These are phyloP conservation scores for Girardia tigrina DNA, from an alignment of 2,888 invertebrate genomes.

Conservation along the genomic window DNA sequence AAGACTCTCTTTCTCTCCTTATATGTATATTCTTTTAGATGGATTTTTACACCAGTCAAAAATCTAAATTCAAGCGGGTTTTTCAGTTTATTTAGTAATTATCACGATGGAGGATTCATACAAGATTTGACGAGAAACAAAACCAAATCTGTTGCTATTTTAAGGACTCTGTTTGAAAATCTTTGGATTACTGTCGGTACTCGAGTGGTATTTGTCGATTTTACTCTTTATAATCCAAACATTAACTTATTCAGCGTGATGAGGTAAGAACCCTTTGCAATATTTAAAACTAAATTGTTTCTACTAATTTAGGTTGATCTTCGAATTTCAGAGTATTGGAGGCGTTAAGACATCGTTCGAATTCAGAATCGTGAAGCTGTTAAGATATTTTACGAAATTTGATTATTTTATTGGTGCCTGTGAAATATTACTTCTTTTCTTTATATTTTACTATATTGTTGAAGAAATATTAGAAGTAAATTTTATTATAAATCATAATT, in stretches of 20 bases:
- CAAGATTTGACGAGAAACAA: neutral
- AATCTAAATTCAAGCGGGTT: neutral
- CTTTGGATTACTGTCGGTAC: neutral
- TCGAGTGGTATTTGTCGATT: slow-evolving; percentile 4
- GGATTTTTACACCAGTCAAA: neutral
- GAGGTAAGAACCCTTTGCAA: too few relatives aligned
- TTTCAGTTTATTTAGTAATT: neutral
- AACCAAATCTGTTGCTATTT: neutral
- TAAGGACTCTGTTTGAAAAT: neutral
- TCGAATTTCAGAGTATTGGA: slow-evolving; percentile 63
- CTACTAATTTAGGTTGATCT: slow-evolving; percentile 55
- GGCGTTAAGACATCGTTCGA: slow-evolving; percentile 57
- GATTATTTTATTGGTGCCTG: slow-evolving; percentile 55
- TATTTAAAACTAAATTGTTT: too few relatives aligned
- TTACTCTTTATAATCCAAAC: neutral
- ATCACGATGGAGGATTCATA: neutral
- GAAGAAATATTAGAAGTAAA: slow-evolving; percentile 53
- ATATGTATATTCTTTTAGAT: too few relatives aligned
- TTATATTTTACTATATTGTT: slow-evolving; percentile 56
- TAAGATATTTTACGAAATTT: slow-evolving; percentile 53
- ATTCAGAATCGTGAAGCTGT: slow-evolving; percentile 56
- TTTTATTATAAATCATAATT: slow-evolving; percentile 39
- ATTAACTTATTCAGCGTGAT: neutral
- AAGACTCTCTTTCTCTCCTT: too few relatives aligned
- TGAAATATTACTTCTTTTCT: slow-evolving; percentile 55